These are phyloP conservation scores for Cepaea nemoralis DNA, from an alignment of 1,140 invertebrate genomes.

Conservation along the genomic window DNA sequence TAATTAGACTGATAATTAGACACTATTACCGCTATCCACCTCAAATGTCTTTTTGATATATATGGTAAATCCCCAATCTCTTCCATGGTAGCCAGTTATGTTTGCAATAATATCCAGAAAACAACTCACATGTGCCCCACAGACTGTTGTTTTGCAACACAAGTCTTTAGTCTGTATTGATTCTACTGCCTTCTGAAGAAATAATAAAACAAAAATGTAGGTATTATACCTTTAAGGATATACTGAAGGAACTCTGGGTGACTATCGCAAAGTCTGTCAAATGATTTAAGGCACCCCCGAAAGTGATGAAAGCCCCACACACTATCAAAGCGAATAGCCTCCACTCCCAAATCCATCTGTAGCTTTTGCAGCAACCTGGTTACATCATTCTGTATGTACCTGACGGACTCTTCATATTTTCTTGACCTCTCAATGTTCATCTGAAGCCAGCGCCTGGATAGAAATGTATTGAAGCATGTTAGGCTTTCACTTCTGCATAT, in stretches of 20 bases:
- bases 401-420: constrained; percentile 36
- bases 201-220: not conserved
- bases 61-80: no score
- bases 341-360: constrained; percentile 41
- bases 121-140: no score
- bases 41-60: no score
- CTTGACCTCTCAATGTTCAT: constrained; percentile 51
- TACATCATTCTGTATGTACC: constrained; percentile 50
- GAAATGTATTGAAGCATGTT: not conserved
- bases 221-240: constrained; percentile 52
- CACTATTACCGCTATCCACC: no score
- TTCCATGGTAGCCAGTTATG: no score
- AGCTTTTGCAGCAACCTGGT: constrained; percentile 47
- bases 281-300: constrained; percentile 56
- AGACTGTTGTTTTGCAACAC: not conserved
- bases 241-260: constrained; percentile 50
- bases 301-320: constrained; percentile 58
- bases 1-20: no score
- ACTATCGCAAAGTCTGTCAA: constrained; percentile 50
- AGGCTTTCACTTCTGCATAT: no score
- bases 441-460: constrained; percentile 54
- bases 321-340: constrained; percentile 58
- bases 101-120: no score
- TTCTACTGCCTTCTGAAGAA: no score
- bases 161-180: no score